Evolutionary conservation across 2,888 invertebrate genomes (phyloP), one percentile per base, ranked within the genome.

Genomic region (Mythimna loreyi): DNA sequence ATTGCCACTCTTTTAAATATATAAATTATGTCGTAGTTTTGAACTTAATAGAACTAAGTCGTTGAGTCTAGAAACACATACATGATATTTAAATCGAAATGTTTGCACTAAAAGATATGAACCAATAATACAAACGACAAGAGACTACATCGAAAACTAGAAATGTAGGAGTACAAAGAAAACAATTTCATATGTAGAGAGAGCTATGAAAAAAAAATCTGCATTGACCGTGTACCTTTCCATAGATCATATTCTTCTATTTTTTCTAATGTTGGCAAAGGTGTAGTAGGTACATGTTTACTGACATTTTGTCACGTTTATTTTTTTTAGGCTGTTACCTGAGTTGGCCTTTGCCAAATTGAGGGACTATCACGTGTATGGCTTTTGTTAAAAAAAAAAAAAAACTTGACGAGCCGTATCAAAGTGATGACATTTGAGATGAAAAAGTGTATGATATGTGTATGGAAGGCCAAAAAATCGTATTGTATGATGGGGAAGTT

Each of bases 241-340:
- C 72, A 69, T 55, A 63, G 59, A 40, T 59, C 62, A 64, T 43
- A 60, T 69, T 59, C 43, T 57, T 47, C 36, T 71, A 80, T 81
- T 88, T 89, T 83, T 85, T 84, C 60, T 81, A 72, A 84, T 87
- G 88, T 87, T 89, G 86, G 89, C 85, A 85, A 89, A 86, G 89
- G 90, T 87, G 84, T 84, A 85, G 89, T 92, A 94, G 95, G 95
- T 95, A 96, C 93, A 92, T 96, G 95, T 95, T 95, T 95, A 93
- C 94, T 90, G 93, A 93, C 95, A 95, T 95, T 95, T 94, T 95
- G 95, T 96, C 95, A 96, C 95, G 95, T 95, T 90, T 91, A 85
- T 89, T 91, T 93, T 93, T 93, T 94, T 86, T 84, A 64, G 76
- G 70, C 74, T 83, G 89, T 92, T 94, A 94, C 94, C 95, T 94